Evolutionary conservation across 2,113 vertebrate species (phyloP).

Genomic region (Noturus placidus): DNA sequence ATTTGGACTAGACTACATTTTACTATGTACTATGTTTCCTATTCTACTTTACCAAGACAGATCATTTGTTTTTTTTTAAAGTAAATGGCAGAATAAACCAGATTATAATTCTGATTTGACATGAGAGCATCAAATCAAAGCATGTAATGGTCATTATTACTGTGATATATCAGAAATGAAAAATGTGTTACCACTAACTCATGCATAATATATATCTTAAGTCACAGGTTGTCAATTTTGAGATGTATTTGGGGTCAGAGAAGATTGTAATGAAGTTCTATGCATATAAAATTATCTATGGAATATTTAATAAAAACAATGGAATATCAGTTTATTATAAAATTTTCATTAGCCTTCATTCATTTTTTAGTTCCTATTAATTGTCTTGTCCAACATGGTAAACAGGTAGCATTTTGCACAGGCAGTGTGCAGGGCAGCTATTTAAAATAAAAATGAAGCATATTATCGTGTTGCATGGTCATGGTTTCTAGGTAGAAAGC

Average conservation of each 20-base stretch:
- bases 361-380: background rate
- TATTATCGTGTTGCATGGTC: background rate
- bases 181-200: background rate
- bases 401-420: background rate
- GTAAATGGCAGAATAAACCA: background rate
- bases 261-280: background rate
- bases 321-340: background rate
- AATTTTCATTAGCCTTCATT: background rate
- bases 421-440: background rate
- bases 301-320: background rate
- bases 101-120: background rate
- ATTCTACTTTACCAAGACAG: background rate
- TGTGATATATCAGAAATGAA: background rate
- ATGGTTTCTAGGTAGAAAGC: background rate
- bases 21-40: background rate
- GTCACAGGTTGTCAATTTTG: background rate
- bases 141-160: background rate
- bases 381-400: background rate
- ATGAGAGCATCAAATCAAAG: background rate
- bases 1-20: background rate
- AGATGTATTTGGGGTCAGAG: background rate
- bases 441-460: background rate
- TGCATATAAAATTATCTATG: background rate
- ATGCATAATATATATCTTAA: background rate
- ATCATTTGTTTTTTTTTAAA: background rate